These are phyloP conservation scores for Danio albolineatus DNA, from an alignment of 2,797 vertebrate species.

Conservation along the genomic window DNA sequence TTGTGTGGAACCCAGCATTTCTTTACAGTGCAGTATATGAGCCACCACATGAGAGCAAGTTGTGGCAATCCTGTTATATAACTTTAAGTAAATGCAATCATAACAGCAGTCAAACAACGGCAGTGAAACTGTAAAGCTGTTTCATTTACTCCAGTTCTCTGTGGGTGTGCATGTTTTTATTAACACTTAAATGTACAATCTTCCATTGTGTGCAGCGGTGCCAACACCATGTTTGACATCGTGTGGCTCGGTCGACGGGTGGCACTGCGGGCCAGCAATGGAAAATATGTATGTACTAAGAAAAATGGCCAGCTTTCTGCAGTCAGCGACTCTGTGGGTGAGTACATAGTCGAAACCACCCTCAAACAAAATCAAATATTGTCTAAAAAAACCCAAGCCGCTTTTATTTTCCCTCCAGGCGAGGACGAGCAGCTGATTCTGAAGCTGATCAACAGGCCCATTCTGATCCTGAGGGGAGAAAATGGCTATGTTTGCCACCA, in stretches of 20 bases:
- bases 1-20: too few species aligned
- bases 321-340: conserved; percentile 88
- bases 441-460: conserved; percentile 94
- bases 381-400: neutral
- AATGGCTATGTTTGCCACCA: conserved; percentile 96
- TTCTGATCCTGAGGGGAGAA: conserved; percentile 91
- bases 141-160: neutral
- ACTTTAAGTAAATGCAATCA: neutral
- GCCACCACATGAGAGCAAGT: neutral
- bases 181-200: conserved; percentile 1
- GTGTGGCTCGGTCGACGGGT: conserved; percentile 92
- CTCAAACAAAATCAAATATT: conserved; percentile 3
- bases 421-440: conserved; percentile 89
- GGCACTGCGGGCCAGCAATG: conserved; percentile 91
- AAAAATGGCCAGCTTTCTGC: conserved; percentile 94
- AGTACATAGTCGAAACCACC: conserved; percentile 50
- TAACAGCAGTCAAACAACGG: neutral
- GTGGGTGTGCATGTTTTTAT: conserved; percentile 15
- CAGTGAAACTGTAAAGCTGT: neutral
- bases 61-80: neutral
- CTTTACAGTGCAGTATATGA: neutral
- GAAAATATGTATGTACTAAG: conserved; percentile 95
- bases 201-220: conserved; percentile 75
- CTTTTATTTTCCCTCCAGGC: conserved; percentile 74
- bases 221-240: conserved; percentile 90